Base-by-base conservation (phyloP, 2,797 vertebrate species). In the Macrochelys suwanniensis region DNA sequence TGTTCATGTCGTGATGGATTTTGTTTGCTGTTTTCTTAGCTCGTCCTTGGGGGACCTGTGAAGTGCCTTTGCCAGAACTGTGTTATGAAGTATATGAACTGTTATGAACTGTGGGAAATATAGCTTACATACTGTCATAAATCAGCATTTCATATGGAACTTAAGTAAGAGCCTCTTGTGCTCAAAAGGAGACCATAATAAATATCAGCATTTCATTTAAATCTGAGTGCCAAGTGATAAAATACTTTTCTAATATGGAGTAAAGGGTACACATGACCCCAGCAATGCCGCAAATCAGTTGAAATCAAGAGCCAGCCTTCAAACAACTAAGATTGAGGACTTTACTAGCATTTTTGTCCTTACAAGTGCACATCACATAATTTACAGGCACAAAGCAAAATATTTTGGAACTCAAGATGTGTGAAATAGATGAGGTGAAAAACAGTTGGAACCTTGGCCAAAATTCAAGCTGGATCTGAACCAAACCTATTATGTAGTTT, bases 1-100 rank as follows among this genome's bases (percentile, higher is more conserved):
- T 47, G 1, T 0, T 17, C 26, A 37, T 19, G 7, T 68, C 37
- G 5, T 11, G 45, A 8, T 42, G 19, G 4, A 17, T 31, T 51
- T 81, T 87, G 89, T 45, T 15, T 26, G 6, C 37, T 7, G 5
- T 88, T 85, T 91, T 47, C 15, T 82, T 1, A 49, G 53, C 4
- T 5, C 4, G 11, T 82, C 11, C 25, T 88, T 25, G 25, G 89
- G 5, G 2, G 53, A 76, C 4, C 74, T 7, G 16, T n/a, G 3
- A 92, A 91, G 21, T 76, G 68, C 56, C 26, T 45, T 94, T 94
- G 71, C 10, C 37, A 19, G 42, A 74, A 26, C 13, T 85, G 1
- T 54, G 4, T 53, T 50, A 33, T 33, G 90, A 31, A 26, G 78
- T 42, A 42, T 42, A 42, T 42, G 37, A 42, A 42, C 37, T 42